Base-by-base conservation (phyloP, 2,888 invertebrate genomes). In the Conus canariensis region DNA sequence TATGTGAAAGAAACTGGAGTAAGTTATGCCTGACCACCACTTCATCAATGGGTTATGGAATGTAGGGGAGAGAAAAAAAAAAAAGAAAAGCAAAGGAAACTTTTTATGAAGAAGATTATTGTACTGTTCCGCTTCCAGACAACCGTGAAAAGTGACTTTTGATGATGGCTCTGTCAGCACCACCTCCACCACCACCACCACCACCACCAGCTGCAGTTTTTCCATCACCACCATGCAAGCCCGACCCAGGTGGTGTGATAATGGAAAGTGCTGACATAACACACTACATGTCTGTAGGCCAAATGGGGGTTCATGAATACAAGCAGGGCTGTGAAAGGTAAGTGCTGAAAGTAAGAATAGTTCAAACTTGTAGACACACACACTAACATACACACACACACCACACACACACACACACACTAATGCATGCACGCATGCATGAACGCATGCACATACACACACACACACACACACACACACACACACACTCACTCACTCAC, bases 181-280 rank as follows among this genome's bases (percentile, higher is more conserved):
- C 87, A 85, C 85, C 90, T 12, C 89, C 80, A 25, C 58, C 89
- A 56, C 87, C 30, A 30, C 89, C 91, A 70, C 91, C 90, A 1
- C 85, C 87, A 30, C 90, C 90, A 19, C 90, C 93, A n/a, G 91
- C 93, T 8, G 91, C 92, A 45, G 90, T 91, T 83, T 86, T 90
- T 56, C 89, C 92, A 12, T 91, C 93, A 77, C 92, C 91, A 4
- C 90, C 92, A 16, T 74, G 90, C 25, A 91, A 91, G 45, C 77
- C 90, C 5, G 90, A 92, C 56, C 86, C 91, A 86, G 93, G 92
- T 88, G 92, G 92, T 16, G 87, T 92, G 85, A 89, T 90, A 80
- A 82, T 89, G 64, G 91, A 93, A 64, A 88, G 60, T 70, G 90
- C 64, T 90, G 85, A 87, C 67, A 91, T 25, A 86, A 90, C 89